Conservation (phyloP, 2,797 vertebrate species). For the Menidia menidia region DNA sequence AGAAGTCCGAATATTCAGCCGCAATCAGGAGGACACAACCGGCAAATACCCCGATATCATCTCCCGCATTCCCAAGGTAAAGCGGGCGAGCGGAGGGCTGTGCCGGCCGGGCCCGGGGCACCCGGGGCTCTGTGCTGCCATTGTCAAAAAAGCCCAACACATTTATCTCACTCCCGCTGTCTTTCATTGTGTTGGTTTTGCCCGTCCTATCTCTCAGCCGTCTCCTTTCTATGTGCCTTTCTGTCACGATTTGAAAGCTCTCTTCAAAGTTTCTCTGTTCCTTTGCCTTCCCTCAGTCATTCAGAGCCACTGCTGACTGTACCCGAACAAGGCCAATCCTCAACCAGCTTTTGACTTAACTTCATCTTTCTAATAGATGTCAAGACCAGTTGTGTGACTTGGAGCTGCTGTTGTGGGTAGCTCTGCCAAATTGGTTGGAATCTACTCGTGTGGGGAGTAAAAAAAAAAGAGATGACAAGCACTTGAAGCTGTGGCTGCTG, state of each 20-base stretch:
- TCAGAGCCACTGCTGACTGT: not conserved
- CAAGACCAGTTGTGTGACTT: constrained; percentile 24
- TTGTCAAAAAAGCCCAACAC: constrained; percentile 49
- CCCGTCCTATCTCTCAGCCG: constrained; percentile 20
- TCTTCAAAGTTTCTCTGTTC: constrained; percentile 15
- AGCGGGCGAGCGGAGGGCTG: constrained; percentile 17
- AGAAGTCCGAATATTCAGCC: constrained; percentile 89
- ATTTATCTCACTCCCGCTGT: constrained; percentile 31
- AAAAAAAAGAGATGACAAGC: constrained; percentile 15
- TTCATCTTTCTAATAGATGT: constrained; percentile 7
- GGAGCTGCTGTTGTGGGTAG: constrained; percentile 25
- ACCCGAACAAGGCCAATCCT: constrained; percentile 3
- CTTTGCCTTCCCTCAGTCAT: constrained; percentile 16
- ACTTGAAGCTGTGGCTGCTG: constrained; percentile 50
- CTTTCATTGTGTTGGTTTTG: constrained; percentile 28
- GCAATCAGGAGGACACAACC: constrained; percentile 94
- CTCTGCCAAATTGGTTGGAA: constrained; percentile 31
- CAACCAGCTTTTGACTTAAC: constrained; percentile 8
- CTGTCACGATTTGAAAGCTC: constrained; percentile 16
- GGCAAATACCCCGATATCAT: constrained; percentile 92
- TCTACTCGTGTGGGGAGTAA: constrained; percentile 16
- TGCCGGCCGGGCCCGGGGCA: constrained; percentile 6
- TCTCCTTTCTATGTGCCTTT: constrained; percentile 11
- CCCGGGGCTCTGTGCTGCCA: constrained; percentile 15
- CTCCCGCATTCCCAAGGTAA: constrained; percentile 88